These are phyloP conservation scores for Syrphus vitripennis DNA, from an alignment of 2,888 invertebrate species.

Conservation along the genomic window DNA sequence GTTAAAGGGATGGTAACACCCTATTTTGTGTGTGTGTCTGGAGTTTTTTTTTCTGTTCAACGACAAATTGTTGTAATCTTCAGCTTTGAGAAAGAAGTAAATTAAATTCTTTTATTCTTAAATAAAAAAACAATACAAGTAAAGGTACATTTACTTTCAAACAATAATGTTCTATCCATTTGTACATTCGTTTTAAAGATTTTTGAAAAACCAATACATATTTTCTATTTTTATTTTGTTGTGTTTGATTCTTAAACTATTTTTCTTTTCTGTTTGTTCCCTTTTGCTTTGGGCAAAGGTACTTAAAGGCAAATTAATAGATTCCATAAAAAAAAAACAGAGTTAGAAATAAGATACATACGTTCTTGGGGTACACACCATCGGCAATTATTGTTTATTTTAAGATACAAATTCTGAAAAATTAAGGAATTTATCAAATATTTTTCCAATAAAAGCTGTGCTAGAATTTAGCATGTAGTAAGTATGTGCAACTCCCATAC, in stretches of 20 bases:
- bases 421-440: too few relatives aligned
- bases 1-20: neutral
- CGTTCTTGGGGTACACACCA: too few relatives aligned
- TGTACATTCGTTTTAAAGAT: neutral
- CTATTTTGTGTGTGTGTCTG: neutral
- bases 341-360: too few relatives aligned
- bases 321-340: neutral
- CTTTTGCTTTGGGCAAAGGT: neutral
- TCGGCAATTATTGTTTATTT: too few relatives aligned
- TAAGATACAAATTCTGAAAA: too few relatives aligned
- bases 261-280: neutral
- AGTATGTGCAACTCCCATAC: neutral
- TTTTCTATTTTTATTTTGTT: neutral
- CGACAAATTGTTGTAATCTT: constrained; percentile 7
- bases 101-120: neutral
- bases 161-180: neutral
- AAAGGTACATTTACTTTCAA: neutral
- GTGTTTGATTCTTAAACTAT: neutral
- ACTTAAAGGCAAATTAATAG: neutral
- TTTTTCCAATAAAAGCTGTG: too few relatives aligned
- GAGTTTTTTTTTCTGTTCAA: neutral
- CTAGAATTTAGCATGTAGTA: too few relatives aligned
- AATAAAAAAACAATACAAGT: neutral
- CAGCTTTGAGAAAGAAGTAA: neutral
- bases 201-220: neutral